Conservation (phyloP, 2,888 invertebrate genomes). For the Thumatha senex region DNA sequence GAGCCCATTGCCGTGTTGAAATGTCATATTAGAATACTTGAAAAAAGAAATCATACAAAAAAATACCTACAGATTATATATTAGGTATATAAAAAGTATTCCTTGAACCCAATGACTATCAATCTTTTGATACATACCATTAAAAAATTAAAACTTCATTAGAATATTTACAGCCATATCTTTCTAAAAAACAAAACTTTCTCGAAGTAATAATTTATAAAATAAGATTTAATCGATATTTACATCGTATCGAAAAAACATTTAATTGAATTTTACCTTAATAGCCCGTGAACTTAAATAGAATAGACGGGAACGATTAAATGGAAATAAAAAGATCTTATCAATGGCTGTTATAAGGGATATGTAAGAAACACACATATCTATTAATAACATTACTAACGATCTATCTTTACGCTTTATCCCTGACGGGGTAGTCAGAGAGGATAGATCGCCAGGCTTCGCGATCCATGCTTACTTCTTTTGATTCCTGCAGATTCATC, state of each 20-base stretch:
- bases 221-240: slow-evolving; percentile 28
- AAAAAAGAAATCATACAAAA: too few relatives aligned
- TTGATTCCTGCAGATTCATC: too few relatives aligned
- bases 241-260: slow-evolving; percentile 15
- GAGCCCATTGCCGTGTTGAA: too few relatives aligned
- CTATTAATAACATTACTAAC: too few relatives aligned
- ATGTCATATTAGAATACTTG: too few relatives aligned
- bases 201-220: slow-evolving; percentile 29
- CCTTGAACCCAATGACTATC: background rate
- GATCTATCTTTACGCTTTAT: too few relatives aligned
- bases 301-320: background rate
- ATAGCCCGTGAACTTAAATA: slow-evolving; percentile 14
- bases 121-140: background rate
- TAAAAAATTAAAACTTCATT: background rate
- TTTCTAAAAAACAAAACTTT: slow-evolving; percentile 22
- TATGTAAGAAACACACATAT: too few relatives aligned
- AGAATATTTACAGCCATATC: background rate
- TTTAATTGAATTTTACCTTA: slow-evolving; percentile 16
- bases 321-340: background rate
- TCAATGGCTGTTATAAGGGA: background rate
- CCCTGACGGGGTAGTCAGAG: too few relatives aligned
- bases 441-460: too few relatives aligned
- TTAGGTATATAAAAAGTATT: too few relatives aligned
- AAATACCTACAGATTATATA: too few relatives aligned
- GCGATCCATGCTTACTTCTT: too few relatives aligned